Conservation (phyloP, 2,888 invertebrate genomes). For the Chorisops tibialis region DNA sequence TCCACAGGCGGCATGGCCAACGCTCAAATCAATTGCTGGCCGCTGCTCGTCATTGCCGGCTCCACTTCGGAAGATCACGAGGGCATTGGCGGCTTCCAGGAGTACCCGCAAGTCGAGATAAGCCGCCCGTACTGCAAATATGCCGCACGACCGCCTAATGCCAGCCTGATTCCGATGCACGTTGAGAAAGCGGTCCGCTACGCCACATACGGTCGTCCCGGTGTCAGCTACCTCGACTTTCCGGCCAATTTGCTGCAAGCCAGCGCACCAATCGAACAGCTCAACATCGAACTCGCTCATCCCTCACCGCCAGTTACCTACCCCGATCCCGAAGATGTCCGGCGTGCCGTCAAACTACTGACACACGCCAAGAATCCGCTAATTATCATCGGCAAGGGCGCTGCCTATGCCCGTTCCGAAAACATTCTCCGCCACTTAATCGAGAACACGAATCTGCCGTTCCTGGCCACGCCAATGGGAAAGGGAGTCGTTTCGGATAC, state of each 20-base stretch:
- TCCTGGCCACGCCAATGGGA: conserved; percentile 94
- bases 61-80: conserved; percentile 90
- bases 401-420: conserved; percentile 79
- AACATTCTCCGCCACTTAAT: conserved; percentile 67
- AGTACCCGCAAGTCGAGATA: conserved; percentile 84
- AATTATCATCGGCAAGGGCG: conserved; percentile 87
- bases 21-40: conserved; percentile 95
- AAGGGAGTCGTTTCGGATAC: conserved; percentile 75
- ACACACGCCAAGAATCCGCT: conserved; percentile 75
- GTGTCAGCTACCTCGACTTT: conserved; percentile 86
- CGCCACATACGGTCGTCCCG: conserved; percentile 83
- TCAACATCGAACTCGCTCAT: conserved; percentile 49
- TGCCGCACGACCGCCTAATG: conserved; percentile 79
- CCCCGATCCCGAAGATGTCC: conserved; percentile 69
- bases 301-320: conserved; percentile 62
- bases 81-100: conserved; percentile 94
- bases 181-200: conserved; percentile 88
- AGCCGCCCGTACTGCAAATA: conserved; percentile 90
- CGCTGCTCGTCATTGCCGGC: conserved; percentile 87
- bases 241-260: conserved; percentile 77
- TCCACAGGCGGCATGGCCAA: conserved; percentile 90
- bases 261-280: conserved; percentile 42
- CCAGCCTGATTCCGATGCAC: conserved; percentile 79
- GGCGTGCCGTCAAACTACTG: conserved; percentile 67
- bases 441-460: conserved; percentile 71